Evolutionary conservation across 2,888 invertebrate species (phyloP).

Genomic region (Ennomos quercinarius): DNA sequence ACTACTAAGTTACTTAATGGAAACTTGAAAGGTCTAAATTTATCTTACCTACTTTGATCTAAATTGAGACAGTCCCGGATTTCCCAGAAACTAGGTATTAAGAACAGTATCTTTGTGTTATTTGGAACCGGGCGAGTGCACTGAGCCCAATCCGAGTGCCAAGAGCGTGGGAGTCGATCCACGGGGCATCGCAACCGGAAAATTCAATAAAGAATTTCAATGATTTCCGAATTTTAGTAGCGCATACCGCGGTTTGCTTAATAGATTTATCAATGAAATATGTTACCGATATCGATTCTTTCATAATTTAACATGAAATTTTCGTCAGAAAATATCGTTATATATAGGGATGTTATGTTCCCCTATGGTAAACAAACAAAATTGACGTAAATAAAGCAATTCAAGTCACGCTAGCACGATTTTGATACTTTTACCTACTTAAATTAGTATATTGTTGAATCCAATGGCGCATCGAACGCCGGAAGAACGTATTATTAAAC

Average conservation of each 20-base stretch:
- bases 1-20: slow-evolving; percentile 12
- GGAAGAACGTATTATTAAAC: no score
- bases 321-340: no score
- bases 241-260: neutral
- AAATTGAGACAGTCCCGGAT: slow-evolving; percentile 54
- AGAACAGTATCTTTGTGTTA: slow-evolving; percentile 76
- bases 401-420: neutral
- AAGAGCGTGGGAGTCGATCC: slow-evolving; percentile 73
- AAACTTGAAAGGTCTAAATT: slow-evolving; percentile 23
- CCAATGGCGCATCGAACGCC: slow-evolving; percentile 2
- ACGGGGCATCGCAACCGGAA: slow-evolving; percentile 32
- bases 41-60: slow-evolving; percentile 33
- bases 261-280: neutral
- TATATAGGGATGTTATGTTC: neutral
- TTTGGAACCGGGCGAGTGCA: slow-evolving; percentile 74
- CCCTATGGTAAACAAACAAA: slow-evolving; percentile 5
- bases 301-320: no score
- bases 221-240: slow-evolving; percentile 10
- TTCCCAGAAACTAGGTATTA: slow-evolving; percentile 76
- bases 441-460: neutral
- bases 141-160: slow-evolving; percentile 70
- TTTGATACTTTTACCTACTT: no score
- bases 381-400: neutral
- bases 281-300: neutral
- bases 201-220: slow-evolving; percentile 28